Percentiles rank a stretch among this genome's conserved stretches.
Evolutionary conservation across 2,888 invertebrate species (phyloP).

Genomic region (Caenorhabditis panamensis): DNA sequence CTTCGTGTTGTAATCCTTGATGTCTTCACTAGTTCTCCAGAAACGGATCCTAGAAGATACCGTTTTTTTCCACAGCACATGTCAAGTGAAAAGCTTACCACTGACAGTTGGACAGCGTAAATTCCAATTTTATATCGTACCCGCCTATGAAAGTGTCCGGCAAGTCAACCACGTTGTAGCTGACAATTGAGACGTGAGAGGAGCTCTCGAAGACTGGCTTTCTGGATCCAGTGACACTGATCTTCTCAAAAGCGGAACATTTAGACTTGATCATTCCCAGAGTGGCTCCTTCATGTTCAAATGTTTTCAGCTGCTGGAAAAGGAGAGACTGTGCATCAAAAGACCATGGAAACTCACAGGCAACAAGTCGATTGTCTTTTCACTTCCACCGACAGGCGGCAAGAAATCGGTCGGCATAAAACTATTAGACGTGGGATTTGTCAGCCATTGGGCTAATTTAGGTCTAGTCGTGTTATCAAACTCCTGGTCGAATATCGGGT

Average conservation of each 20-base stretch:
- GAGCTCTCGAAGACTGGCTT: conserved; percentile 34
- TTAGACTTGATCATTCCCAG: background rate
- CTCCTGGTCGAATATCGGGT: conserved; percentile 16
- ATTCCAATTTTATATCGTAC: background rate
- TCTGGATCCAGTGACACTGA: background rate
- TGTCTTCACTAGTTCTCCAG: conserved; percentile 14
- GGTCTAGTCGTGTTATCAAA: background rate
- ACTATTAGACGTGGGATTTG: background rate
- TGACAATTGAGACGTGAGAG: conserved; percentile 9
- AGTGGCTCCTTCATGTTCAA: background rate
- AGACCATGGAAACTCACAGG: conserved; percentile 6
- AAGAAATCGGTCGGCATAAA: background rate
- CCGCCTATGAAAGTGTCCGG: background rate
- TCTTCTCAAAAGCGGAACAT: conserved; percentile 20
- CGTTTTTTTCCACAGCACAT: background rate
- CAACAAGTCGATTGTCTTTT: conserved; percentile 24
- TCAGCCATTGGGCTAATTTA: conserved; percentile 23
- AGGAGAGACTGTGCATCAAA: background rate
- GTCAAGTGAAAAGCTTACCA: conserved; percentile 20
- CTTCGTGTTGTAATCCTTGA: background rate
- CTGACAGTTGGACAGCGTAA: conserved; percentile 22
- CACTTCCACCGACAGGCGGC: background rate
- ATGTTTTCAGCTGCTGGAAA: conserved; percentile 12
- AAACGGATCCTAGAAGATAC: conserved; percentile 32
- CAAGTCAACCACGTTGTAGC: background rate